Evolutionary conservation across 2,888 invertebrate species (phyloP), one percentile per base, ranked within the genome.

Genomic region (Sericinus montela): DNA sequence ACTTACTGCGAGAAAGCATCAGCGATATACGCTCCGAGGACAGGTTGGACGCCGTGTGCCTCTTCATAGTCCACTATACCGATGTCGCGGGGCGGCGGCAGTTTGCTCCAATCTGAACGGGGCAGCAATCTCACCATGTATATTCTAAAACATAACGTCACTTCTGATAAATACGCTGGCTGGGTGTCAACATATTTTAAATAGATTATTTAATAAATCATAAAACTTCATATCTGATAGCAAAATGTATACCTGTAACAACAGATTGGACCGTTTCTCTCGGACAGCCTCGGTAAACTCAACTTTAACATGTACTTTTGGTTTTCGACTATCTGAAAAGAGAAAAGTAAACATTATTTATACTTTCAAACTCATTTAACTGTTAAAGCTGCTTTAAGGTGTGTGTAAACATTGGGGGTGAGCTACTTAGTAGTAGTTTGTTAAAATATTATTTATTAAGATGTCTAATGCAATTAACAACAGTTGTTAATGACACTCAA

Each of bases 201-300:
- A 5, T 19, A 19, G 19, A n/a, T 19, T 19, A 5, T 19, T 19
- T 19, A 19, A 19, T 19, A 19, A 19, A 19, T n/a, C 19, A 19
- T 19, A 19, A 19, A 3, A 19, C 2, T 19, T 19, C 2, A 3
- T 19, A 19, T 19, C 5, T 25, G 8, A 25, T 25, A 25, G 25
- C 25, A 25, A 15, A 14, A 7, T 23, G 50, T 50, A 52, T 68
- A 90, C 91, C 91, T 91, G 73, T 95, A 95, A 65, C 96, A 97
- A 75, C 96, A 97, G 60, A 97, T 95, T 0, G 94, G 94, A 0
- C 97, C 97, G 64, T 96, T 96, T 46, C 96, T 86, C 71, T 97
- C 96, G 0, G 95, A 93, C 29, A 97, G 90, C 56, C 94, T 89
- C 0, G 95, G 95, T 59, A 96, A 75, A 57, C 91, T 91, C 59